Base-by-base conservation (phyloP, 2,888 invertebrate species). In the Strigamia transsilvanica region DNA sequence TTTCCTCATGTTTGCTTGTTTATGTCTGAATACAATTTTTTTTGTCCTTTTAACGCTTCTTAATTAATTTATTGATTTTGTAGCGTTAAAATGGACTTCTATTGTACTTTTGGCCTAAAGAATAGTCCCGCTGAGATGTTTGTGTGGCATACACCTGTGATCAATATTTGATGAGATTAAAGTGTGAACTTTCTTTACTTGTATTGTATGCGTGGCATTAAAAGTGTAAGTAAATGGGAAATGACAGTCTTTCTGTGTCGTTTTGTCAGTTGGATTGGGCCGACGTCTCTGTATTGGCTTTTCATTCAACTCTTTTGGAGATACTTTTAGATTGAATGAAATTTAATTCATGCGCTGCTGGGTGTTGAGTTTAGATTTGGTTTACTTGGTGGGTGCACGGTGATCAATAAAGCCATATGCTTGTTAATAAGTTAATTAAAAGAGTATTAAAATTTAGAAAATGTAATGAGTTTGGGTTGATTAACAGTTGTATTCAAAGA, bases 151-250 rank as follows among this genome's bases (percentile, higher is more conserved):
- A 73, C 61, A 61, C 21, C 61, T 61, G 61, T 6, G n/a, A n/a
- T 27, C 12, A 32, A 32, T 73, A 32, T 73, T 73, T 73, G 73
- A 32, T 73, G 10, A 73, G 73, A 73, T 73, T 73, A 73, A 73
- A 73, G 7, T 1, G 23, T 32, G 12, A 73, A 32, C 9, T 9
- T 73, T 12, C 23, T 13, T 66, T 23, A 66, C 23, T 13, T 18
- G 15, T 18, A n/a, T 56, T 18, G 9, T n/a, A 18, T 56, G n/a
- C 7, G 34, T 10, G 10, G 9, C 6, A 38, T 38, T 18, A 56
- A 56, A 56, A n/a, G 56, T 9, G 1, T 56, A n/a, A 18, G n/a
- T 18, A 4, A 3, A n/a, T 56, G 9, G 56, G 56, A 56, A 56
- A 56, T 21, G 56, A 56, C 56, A 7, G 56, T 51, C n/a, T 51